phyloP scores from a whole-genome alignment of 2,797 vertebrate species.

The Rhinichthys osculus region DNA sequence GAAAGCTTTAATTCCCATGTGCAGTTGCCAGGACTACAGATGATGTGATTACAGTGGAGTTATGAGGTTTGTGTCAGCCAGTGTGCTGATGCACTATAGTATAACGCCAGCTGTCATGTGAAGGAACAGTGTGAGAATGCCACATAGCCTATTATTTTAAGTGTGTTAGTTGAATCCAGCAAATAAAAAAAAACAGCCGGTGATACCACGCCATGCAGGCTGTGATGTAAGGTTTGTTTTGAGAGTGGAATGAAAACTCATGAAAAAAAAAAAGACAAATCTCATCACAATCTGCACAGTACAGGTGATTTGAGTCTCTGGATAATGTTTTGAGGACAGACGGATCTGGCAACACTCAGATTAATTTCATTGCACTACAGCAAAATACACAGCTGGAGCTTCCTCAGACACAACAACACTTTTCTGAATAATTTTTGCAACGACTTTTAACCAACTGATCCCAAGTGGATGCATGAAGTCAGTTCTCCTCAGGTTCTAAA shows the following conservation, averaged over 20 bases:
- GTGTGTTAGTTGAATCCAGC: background rate
- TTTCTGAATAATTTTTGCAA: background rate
- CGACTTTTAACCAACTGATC: background rate
- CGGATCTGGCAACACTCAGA: background rate
- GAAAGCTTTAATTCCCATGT: conserved; percentile 39
- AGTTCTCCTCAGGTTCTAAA: background rate
- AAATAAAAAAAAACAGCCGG: background rate
- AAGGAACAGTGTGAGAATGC: background rate
- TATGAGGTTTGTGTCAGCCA: conserved; percentile 21
- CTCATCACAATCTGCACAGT: background rate
- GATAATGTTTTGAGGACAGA: background rate
- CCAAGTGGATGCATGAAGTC: background rate
- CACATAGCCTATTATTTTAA: too few relatives aligned
- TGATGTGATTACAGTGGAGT: conserved; percentile 41
- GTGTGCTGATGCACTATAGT: background rate
- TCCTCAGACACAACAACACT: background rate
- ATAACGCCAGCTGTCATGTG: background rate
- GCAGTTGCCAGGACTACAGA: conserved; percentile 53
- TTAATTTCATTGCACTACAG: background rate
- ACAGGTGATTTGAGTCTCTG: background rate
- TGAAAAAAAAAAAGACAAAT: background rate
- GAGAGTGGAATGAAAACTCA: background rate
- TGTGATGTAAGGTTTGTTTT: background rate
- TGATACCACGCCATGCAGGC: background rate
- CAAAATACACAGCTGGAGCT: background rate